Percentiles rank a stretch among this genome's conserved stretches.
Conservation (phyloP, 2,888 invertebrate genomes). For the Bugulina stolonifera region DNA sequence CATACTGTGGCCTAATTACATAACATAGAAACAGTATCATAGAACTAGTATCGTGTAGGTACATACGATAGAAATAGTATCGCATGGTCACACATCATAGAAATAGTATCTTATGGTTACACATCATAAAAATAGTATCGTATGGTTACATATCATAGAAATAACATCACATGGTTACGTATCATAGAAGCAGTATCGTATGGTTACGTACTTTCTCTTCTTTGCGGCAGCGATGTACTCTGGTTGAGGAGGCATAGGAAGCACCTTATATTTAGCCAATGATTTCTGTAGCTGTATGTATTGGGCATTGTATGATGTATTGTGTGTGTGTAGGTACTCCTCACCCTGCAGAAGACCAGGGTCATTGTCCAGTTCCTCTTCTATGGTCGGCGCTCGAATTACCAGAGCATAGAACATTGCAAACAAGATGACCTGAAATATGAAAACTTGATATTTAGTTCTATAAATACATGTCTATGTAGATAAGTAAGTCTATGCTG, state of each 20-base stretch:
- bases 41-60: too few relatives aligned
- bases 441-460: background rate
- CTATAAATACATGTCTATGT: too few relatives aligned
- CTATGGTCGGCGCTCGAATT: constrained; percentile 35
- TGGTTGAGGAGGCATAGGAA: constrained; percentile 33
- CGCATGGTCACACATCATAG: too few relatives aligned
- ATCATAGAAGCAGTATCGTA: too few relatives aligned
- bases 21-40: too few relatives aligned
- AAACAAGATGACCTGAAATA: constrained; percentile 32
- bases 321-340: constrained; percentile 34
- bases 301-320: constrained; percentile 31
- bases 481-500: too few relatives aligned
- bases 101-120: too few relatives aligned
- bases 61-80: too few relatives aligned
- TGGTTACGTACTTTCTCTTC: constrained; percentile 28
- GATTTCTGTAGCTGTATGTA: constrained; percentile 30
- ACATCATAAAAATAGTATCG: too few relatives aligned
- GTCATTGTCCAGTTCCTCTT: constrained; percentile 33
- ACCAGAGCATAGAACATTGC: constrained; percentile 36
- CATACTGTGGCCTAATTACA: too few relatives aligned
- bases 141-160: too few relatives aligned
- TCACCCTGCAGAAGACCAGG: constrained; percentile 31
- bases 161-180: too few relatives aligned
- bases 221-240: constrained; percentile 33
- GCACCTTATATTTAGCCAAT: constrained; percentile 30